phyloP scores from a whole-genome alignment of 2,797 vertebrate species.

The Eospalax fontanierii region DNA sequence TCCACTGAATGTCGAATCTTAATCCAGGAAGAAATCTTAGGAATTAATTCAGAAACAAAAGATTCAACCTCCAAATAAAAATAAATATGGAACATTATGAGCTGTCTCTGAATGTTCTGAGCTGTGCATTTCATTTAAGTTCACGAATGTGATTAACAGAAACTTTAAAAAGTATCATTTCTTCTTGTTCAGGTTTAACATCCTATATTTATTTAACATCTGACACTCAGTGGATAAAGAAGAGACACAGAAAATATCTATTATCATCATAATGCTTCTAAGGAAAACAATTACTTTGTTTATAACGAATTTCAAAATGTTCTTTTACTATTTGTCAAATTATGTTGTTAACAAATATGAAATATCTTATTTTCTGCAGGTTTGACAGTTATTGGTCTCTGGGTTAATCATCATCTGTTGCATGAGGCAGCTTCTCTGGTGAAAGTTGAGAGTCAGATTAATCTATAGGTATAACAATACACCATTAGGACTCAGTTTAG shows the following conservation, averaged over 20 bases:
- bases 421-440: too few species aligned
- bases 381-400: too few species aligned
- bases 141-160: constrained; percentile 53
- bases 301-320: constrained; percentile 7
- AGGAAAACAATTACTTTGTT: constrained; percentile 1
- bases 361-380: too few species aligned
- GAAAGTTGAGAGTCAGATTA: too few species aligned
- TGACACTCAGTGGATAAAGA: too few species aligned
- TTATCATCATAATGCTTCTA: background rate
- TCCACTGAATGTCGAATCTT: constrained; percentile 38
- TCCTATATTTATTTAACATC: constrained; percentile 36
- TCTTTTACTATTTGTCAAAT: constrained; percentile 15
- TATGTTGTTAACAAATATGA: background rate
- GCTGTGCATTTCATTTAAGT: constrained; percentile 62
- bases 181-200: constrained; percentile 56
- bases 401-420: too few species aligned
- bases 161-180: constrained; percentile 70
- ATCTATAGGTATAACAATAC: too few species aligned
- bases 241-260: background rate
- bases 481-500: too few species aligned
- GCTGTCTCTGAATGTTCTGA: constrained; percentile 46
- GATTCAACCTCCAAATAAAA: constrained; percentile 42
- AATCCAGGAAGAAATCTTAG: constrained; percentile 71
- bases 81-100: constrained; percentile 66
- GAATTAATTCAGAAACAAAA: constrained; percentile 77